Base-by-base conservation (phyloP, 2,888 invertebrate genomes). In the Acanthococcus lagerstroemiae region DNA sequence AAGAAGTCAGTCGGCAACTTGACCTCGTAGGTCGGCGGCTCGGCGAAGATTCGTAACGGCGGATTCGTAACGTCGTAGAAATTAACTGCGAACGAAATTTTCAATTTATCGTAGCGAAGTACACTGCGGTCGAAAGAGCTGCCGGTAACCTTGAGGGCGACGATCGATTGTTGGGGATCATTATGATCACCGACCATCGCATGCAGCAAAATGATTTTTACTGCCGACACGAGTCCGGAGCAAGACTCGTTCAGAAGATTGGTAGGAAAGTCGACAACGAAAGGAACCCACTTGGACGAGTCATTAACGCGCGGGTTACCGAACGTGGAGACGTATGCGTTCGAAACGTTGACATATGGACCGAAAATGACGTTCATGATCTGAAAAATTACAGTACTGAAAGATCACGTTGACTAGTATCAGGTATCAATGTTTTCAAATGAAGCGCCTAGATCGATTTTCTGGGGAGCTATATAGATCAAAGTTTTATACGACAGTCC, bases 1-100 rank as follows among this genome's bases (percentile, higher is more conserved):
- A 88, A 88, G 74, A 88, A 88, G 74, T 87, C 85, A 70, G 80
- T 79, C 1, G 88, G 87, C 65, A 88, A 77, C 74, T 81, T 79
- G 67, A 86, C 80, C 71, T 84, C 81, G 66, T 86, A 78, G 68
- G 82, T 80, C 19, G 87, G 86, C 67, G 82, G 80, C 66, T 81
- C 81, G 7, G 83, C 84, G 70, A 79, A 78, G 55, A 77, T 75
- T 65, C 77, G 77, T 30, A 76, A 75, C 0, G 80, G 77, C 2
- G 79, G 77, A 45, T 74, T 73, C 0, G 81, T 80, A 4, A 78
- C 76, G 70, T 83, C 83, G 24, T 77, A 72, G 71, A 79, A 80
- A 2, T 75, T 73, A 1, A 80, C 79, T 0, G 78, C 75, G 27
- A 57, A 65, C 17, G 54, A 60, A 25, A 70, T 56, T 22, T 66